Evolutionary conservation across 1,140 invertebrate species (phyloP).

Genomic region (Drosophila biarmipes): DNA sequence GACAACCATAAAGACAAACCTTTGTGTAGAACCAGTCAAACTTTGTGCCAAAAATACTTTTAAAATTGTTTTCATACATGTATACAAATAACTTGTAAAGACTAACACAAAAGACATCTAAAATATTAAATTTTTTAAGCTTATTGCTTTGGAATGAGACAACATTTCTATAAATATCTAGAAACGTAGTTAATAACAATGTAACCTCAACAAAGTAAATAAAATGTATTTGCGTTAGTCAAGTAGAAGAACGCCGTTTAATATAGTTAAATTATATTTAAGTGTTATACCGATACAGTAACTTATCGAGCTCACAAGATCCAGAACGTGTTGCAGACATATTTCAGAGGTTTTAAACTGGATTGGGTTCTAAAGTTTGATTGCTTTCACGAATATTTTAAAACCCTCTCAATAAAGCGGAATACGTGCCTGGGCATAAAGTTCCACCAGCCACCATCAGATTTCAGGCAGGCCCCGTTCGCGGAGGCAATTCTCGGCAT

Average conservation of each 20-base stretch:
- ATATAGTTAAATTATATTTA: background rate
- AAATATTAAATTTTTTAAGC: background rate
- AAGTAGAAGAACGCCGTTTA: background rate
- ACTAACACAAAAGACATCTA: background rate
- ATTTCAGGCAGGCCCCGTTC: slow-evolving; percentile 48
- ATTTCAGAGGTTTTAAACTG: slow-evolving; percentile 10
- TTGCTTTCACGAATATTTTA: slow-evolving; percentile 15
- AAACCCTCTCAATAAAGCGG: slow-evolving; percentile 11
- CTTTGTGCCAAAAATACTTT: too few relatives aligned
- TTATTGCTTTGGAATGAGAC: background rate
- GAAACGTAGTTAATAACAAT: too few relatives aligned
- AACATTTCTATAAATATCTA: background rate
- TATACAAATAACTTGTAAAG: background rate
- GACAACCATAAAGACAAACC: background rate
- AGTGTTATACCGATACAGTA: too few relatives aligned
- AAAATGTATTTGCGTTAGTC: background rate
- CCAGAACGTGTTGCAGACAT: background rate
- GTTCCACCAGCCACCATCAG: slow-evolving; percentile 22
- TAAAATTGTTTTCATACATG: too few relatives aligned
- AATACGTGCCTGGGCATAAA: slow-evolving; percentile 55
- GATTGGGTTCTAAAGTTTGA: slow-evolving; percentile 14
- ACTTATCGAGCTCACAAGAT: background rate
- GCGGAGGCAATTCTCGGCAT: slow-evolving; percentile 46
- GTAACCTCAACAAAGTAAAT: background rate
- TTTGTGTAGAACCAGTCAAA: background rate